These are phyloP conservation scores for Sebastes taczanowskii DNA, from an alignment of 2,797 vertebrate genomes.

Conservation along the genomic window DNA sequence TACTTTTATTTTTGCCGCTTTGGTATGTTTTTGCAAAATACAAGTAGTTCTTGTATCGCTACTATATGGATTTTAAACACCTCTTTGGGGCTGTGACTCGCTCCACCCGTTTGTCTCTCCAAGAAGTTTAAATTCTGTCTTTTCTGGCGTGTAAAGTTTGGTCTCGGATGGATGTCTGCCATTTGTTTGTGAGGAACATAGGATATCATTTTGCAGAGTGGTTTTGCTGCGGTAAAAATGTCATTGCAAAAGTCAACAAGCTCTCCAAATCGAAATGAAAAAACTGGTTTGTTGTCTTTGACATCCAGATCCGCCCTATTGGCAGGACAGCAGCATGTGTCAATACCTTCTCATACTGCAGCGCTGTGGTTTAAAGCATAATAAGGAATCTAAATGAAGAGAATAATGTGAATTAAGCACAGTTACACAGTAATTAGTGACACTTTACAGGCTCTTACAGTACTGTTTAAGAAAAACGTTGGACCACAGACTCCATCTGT, in stretches of 20 bases:
- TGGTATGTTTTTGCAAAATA: too few species aligned
- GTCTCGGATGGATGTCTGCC: slow-evolving; percentile 38
- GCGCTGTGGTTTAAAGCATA: background rate
- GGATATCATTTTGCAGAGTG: slow-evolving; percentile 36
- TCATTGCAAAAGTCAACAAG: slow-evolving; percentile 25
- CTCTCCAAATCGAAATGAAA: slow-evolving; percentile 12
- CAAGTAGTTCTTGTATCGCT: too few species aligned
- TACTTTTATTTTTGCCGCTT: too few species aligned
- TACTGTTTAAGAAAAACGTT: slow-evolving; percentile 7
- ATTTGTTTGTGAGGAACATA: slow-evolving; percentile 29
- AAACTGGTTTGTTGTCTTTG: background rate
- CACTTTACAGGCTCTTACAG: slow-evolving; percentile 7
- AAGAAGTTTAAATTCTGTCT: slow-evolving; percentile 19
- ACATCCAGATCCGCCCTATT: background rate
- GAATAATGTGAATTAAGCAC: slow-evolving; percentile 24
- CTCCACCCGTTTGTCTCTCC: background rate
- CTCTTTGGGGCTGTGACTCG: background rate
- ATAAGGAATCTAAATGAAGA: background rate
- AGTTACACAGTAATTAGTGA: slow-evolving; percentile 28
- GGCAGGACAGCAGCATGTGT: background rate
- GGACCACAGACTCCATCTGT: slow-evolving; percentile 47
- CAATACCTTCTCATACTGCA: background rate
- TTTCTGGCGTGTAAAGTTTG: slow-evolving; percentile 15
- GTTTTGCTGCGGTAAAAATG: slow-evolving; percentile 26
- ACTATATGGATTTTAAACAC: background rate